Evolutionary conservation across 2,888 invertebrate genomes (phyloP), one percentile per base, ranked within the genome.

Genomic region (Tenthredo mesomela): DNA sequence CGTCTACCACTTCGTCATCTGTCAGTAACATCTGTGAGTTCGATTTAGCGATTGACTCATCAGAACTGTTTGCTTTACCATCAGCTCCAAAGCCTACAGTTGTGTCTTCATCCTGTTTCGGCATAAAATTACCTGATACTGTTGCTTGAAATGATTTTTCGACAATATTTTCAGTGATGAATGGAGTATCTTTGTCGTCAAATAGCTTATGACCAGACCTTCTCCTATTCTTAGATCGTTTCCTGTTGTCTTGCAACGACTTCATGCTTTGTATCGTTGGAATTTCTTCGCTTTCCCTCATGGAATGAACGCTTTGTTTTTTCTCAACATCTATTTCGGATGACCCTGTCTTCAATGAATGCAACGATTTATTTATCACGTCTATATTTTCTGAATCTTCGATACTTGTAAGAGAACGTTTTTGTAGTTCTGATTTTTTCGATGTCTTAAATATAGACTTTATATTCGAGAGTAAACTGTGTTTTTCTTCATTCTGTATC

Each of bases 231-330:
- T 61, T 9, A 10, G 21, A 9, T 61, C 50, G 58, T 1, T 61
- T 58, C 43, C 58, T 61, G 40, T 80, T 29, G 40, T 58, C 61
- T 61, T 58, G 37, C 33, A 80, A 61, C 21, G 80, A 80, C 25
- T 80, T 80, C 18, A 50, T 80, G 40, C 80, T 80, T 58, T 80
- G 33, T 61, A 80, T 80, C 40, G 33, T n/a, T 21, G 37, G 58
- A 43, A 80, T 80, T 58, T 61, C 61, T 12, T 61, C 9, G 15
- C 25, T 40, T 40, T 73, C 43, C 29, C 2, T 9, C 5, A 3
- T 12, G 5, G 50, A 47, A 77, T 77, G 50, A 54, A 54, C 54
- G 37, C 50, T 33, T 77, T 50, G 18, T 77, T 77, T 29, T 33
- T 15, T 21, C 9, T 58, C 21, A 80, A 12, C 37, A 21, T 61